Base-by-base conservation (phyloP, 2,888 invertebrate genomes). In the Rhogogaster chlorosoma region DNA sequence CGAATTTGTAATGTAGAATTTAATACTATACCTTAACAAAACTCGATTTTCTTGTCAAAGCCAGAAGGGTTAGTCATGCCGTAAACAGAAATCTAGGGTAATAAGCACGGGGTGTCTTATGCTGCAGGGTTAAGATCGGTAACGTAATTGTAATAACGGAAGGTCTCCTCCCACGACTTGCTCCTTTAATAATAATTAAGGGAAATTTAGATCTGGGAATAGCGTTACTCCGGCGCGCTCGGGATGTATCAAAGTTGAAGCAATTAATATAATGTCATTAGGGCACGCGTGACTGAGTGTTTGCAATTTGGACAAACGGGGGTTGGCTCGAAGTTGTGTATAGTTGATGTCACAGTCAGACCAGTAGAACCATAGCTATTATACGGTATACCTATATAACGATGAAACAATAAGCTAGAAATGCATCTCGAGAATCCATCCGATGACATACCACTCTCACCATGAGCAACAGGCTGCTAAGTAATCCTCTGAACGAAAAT, bases 201-300 rank as follows among this genome's bases (percentile, higher is more conserved):
- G 64, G 67, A 70, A 67, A 83, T 83, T 83, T 83, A 64, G 83
- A 49, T 29, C 83, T n/a, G 42, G 45, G 83, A 83, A 83, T 38
- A 36, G 49, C 67, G n/a, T 83, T 83, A 83, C 45, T 67, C 64
- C 45, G 49, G 67, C 67, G 45, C 7, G 42, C 22, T 61, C 85
- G 84, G 86, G 86, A 88, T 87, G 87, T 88, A 90, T 90, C 91
- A 91, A 91, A 91, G 89, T 89, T 88, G 85, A 84, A 86, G 89
- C 90, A 92, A 92, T 91, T 92, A 91, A 92, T 92, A 89, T 64
- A 67, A 67, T 88, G 87, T 91, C 91, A 87, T 90, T 90, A 90
- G 89, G 89, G 90, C 87, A 80, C 75, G 86, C 73, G 87, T 45
- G 84, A 64, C 86, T 53, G 49, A 83, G 80, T 29, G 84, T 42